phyloP scores from a whole-genome alignment of 2,888 invertebrate species.

The Cataglyphis cursor region DNA sequence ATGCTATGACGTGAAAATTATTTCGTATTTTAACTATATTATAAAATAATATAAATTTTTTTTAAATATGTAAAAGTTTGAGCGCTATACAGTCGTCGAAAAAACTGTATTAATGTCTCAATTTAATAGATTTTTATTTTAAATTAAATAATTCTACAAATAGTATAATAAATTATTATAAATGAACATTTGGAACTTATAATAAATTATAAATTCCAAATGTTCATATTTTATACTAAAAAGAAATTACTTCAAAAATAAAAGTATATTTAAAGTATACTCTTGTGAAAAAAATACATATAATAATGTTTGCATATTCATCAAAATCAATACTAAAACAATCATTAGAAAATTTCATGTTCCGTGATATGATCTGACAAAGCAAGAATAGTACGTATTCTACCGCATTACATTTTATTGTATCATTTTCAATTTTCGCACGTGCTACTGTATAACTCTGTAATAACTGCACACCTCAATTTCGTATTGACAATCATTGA shows the following conservation, averaged over 20 bases:
- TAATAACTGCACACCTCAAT: slow-evolving; percentile 33
- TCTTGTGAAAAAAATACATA: background rate
- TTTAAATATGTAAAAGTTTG: background rate
- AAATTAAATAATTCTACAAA: background rate
- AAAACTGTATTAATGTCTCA: slow-evolving; percentile 9
- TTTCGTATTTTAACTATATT: background rate
- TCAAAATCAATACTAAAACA: background rate
- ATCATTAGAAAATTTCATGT: background rate
- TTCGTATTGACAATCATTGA: slow-evolving; percentile 41
- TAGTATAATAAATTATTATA: too few species aligned
- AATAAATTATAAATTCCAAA: slow-evolving; percentile 7
- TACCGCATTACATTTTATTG: slow-evolving; percentile 12
- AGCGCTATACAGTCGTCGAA: background rate
- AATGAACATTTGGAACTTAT: too few species aligned
- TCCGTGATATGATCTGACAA: background rate
- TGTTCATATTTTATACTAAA: background rate
- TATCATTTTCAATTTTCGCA: slow-evolving; percentile 47
- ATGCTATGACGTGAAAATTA: background rate
- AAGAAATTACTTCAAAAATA: background rate
- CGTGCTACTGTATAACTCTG: background rate
- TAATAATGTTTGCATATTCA: background rate
- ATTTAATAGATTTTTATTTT: background rate
- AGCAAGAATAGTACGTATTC: slow-evolving; percentile 5
- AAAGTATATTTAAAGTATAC: slow-evolving; percentile 4
- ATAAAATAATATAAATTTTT: background rate